These are phyloP conservation scores for Oscheius myriophilus DNA, from an alignment of 2,888 invertebrate species.

Conservation along the genomic window DNA sequence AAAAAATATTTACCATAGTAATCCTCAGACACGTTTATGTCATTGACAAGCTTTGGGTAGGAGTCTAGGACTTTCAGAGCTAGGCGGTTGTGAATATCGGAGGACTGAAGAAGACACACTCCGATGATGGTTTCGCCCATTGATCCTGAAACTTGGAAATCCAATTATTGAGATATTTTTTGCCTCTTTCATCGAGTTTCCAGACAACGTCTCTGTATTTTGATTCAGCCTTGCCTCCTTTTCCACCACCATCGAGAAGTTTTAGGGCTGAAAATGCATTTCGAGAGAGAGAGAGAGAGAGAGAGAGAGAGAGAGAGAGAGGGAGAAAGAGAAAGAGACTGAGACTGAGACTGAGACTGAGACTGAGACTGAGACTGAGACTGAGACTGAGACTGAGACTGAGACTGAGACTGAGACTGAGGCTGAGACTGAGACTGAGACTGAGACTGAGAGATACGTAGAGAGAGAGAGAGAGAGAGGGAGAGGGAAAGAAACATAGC, in stretches of 20 bases:
- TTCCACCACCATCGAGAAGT: conserved; percentile 64
- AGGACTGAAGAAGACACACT: conserved; percentile 77
- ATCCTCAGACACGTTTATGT: conserved; percentile 65
- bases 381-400: too few species aligned
- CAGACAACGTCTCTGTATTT: conserved; percentile 75
- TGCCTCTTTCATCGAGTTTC: conserved; percentile 58
- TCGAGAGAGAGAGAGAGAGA: too few species aligned
- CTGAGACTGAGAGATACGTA: too few species aligned
- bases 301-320: too few species aligned
- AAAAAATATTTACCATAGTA: conserved; percentile 53
- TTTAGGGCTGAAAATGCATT: conserved; percentile 60
- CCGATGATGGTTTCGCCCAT: conserved; percentile 92
- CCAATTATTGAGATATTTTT: background rate
- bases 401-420: too few species aligned
- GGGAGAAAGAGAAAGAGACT: too few species aligned
- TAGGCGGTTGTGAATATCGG: conserved; percentile 73
- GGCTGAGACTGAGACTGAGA: too few species aligned
- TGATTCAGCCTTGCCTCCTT: conserved; percentile 71
- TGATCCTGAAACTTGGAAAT: conserved; percentile 33
- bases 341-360: background rate
- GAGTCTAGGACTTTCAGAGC: conserved; percentile 88
- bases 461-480: too few species aligned
- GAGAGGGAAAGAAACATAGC: too few species aligned
- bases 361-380: background rate
- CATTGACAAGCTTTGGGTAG: conserved; percentile 88